Evolutionary conservation across 2,888 invertebrate species (phyloP), one percentile per base, ranked within the genome.

Genomic region (Drosophila tripunctata): DNA sequence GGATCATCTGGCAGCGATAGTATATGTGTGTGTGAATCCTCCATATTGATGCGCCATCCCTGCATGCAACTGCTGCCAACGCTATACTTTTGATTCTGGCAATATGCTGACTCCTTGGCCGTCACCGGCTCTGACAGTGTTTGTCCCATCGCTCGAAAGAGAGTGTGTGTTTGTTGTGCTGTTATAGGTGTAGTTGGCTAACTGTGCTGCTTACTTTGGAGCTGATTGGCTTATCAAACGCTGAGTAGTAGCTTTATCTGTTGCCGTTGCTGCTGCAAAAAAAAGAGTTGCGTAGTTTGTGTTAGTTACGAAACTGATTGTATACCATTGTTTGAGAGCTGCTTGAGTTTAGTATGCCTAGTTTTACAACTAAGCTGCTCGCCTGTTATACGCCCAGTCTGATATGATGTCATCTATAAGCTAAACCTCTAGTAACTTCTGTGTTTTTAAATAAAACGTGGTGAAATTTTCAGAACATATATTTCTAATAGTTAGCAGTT

Each of bases 71-170:
- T 98, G 1, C 98, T 97, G n/a, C 98, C 99, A 4, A 99, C 92
- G 4, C 93, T 91, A 87, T 92, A 94, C 4, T 93, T 92, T 22
- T 93, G 92, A 90, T 96, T 96, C 90, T 95, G 94, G 86, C 96
- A 96, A 91, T 95, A 95, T 7, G 96, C 93, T 0, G 96, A 96
- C 89, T 96, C 95, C 92, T 96, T 97, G 72, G 95, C 94, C 22
- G 99, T 99, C 74, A 99, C 96, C 38, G 99, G 99, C 92, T 99
- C 99, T 64, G 98, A 97, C 72, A 99, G 93, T 84, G 98, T 98
- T 92, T 99, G 99, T 87, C 99, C 99, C 99, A 99, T 99, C 38
- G n/a, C n/a, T n/a, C n/a, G n/a, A n/a, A n/a, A n/a, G n/a, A n/a
- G n/a, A n/a, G n/a, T n/a, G n/a, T n/a, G n/a, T n/a, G n/a, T n/a